Evolutionary conservation across 2,113 vertebrate species (phyloP).

Genomic region (Lucifuga dentata): DNA sequence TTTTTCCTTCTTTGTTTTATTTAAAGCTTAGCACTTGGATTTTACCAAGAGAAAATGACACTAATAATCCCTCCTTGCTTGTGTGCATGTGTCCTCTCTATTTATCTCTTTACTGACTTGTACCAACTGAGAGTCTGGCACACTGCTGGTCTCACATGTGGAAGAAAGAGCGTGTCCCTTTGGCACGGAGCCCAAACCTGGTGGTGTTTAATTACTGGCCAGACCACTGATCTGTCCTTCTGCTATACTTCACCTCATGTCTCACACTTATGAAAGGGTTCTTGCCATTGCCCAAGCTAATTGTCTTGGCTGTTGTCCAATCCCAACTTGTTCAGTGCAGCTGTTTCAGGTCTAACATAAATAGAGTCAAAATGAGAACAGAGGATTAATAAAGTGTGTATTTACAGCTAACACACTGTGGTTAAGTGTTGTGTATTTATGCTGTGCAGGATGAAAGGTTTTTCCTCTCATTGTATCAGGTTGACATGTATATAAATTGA

Average conservation of each 20-base stretch:
- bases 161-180: slow-evolving; percentile 36
- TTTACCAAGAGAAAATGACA: not conserved
- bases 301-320: slow-evolving; percentile 73
- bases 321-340: slow-evolving; percentile 18
- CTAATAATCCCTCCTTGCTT: not conserved
- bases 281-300: slow-evolving; percentile 32
- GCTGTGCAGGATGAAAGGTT: not conserved
- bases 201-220: slow-evolving; percentile 42
- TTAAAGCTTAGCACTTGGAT: not conserved
- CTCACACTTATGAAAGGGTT: slow-evolving; percentile 36
- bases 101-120: slow-evolving; percentile 41
- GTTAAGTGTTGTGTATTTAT: slow-evolving; percentile 7
- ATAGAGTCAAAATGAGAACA: slow-evolving; percentile 33
- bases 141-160: slow-evolving; percentile 6
- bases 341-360: slow-evolving; percentile 10
- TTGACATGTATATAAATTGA: not conserved
- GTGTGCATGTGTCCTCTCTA: slow-evolving; percentile 22
- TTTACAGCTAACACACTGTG: slow-evolving; percentile 12
- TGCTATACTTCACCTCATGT: slow-evolving; percentile 30
- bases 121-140: slow-evolving; percentile 50
- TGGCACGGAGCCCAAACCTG: slow-evolving; percentile 66
- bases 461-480: not conserved
- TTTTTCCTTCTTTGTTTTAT: too few species aligned
- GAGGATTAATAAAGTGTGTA: slow-evolving; percentile 36
- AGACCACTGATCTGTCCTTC: slow-evolving; percentile 42